A percentile compares a stretch with the other conserved stretches of the same genome.
Conservation (phyloP, 2,888 invertebrate species). For the Teleiodes luculella region DNA sequence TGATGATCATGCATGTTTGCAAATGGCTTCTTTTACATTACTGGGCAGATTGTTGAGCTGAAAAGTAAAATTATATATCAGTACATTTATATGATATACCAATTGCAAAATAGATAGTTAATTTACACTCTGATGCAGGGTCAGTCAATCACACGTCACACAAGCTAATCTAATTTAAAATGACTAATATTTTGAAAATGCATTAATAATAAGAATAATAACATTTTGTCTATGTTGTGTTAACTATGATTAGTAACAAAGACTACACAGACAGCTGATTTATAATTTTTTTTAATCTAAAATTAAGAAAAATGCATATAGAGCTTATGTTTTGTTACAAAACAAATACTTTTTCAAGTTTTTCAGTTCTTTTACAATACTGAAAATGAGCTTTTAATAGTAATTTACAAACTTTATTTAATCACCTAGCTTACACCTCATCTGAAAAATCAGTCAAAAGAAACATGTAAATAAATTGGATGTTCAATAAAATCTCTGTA, state of each 20-base stretch:
- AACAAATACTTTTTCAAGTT: not conserved
- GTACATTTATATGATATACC: too few relatives aligned
- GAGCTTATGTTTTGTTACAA: too few relatives aligned
- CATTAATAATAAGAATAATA: too few relatives aligned
- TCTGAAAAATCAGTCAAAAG: constrained; percentile 51
- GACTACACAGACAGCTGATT: not conserved
- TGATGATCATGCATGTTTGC: constrained; percentile 45
- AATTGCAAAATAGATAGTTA: too few relatives aligned
- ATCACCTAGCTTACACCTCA: constrained; percentile 30
- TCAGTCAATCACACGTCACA: not conserved
- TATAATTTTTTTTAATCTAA: not conserved
- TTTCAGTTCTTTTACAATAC: not conserved
- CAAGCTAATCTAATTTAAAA: too few relatives aligned
- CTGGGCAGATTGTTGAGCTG: constrained; percentile 51
- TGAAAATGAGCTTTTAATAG: not conserved
- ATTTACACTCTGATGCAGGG: too few relatives aligned
- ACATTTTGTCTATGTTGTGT: not conserved
- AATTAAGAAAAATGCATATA: not conserved
- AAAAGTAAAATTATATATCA: constrained; percentile 31
- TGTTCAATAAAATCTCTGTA: too few relatives aligned
- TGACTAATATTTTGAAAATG: too few relatives aligned
- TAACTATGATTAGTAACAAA: not conserved
- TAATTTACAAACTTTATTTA: not conserved
- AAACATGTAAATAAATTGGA: not conserved
- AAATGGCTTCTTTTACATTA: constrained; percentile 35